Percentiles rank a stretch among this genome's conserved stretches.
These are phyloP conservation scores for Heterochromis multidens DNA, from an alignment of 2,113 vertebrate species.

Conservation along the genomic window DNA sequence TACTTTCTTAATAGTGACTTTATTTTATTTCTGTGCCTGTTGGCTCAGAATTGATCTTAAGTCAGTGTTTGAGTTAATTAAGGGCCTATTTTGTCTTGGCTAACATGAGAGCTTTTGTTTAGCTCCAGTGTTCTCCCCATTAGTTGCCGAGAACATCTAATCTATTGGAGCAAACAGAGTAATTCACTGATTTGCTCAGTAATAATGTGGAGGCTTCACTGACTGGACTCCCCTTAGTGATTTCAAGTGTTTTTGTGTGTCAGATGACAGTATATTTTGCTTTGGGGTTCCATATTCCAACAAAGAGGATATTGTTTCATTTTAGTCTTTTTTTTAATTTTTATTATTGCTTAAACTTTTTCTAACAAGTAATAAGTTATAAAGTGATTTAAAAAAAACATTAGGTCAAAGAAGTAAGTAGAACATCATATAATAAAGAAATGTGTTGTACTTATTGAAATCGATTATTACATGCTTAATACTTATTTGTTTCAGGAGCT, in stretches of 20 bases:
- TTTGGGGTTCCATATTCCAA: not conserved
- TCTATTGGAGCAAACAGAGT: not conserved
- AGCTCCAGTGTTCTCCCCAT: not conserved
- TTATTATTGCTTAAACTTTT: not conserved
- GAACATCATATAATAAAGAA: not conserved
- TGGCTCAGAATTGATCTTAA: not conserved
- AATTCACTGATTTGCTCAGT: not conserved
- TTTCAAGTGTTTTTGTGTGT: not conserved
- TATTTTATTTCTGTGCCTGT: not conserved
- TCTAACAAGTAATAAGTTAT: not conserved
- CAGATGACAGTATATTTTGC: too few species aligned
- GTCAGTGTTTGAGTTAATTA: not conserved
- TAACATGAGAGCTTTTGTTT: constrained; percentile 1
- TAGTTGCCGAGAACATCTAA: not conserved
- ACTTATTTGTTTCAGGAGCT: constrained; percentile 46
- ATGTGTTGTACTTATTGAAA: not conserved
- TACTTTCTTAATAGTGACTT: not conserved
- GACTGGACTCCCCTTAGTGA: not conserved
- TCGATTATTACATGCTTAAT: not conserved
- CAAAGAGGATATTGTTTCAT: not conserved
- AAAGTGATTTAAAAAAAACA: too few species aligned
- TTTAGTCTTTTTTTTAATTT: not conserved
- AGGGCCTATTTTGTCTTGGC: not conserved
- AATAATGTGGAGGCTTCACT: not conserved
- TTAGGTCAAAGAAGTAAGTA: accelerated